Conservation (phyloP, 2,113 vertebrate species). For the Rhineura floridana region DNA sequence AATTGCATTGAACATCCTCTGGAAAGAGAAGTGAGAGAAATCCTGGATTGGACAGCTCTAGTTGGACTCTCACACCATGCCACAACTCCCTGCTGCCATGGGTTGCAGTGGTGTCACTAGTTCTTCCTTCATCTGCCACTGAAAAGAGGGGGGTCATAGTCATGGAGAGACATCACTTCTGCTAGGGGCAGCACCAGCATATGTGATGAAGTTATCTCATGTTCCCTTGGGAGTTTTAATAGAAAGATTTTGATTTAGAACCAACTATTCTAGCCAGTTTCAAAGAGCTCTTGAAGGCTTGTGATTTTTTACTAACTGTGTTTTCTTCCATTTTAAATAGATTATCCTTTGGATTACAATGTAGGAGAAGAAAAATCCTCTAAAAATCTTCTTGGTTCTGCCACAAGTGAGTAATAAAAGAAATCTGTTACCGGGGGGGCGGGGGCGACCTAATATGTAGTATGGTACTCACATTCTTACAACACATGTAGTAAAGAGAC, state of each 20-base stretch:
- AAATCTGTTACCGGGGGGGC: neutral
- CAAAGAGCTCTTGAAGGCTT: neutral
- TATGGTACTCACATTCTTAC: neutral
- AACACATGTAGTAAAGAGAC: neutral
- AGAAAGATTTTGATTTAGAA: neutral
- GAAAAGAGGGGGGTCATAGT: too few relatives aligned
- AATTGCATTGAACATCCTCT: neutral
- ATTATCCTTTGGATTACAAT: constrained; percentile 91
- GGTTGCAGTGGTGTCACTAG: neutral
- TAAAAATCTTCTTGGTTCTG: constrained; percentile 95
- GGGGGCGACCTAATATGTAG: neutral
- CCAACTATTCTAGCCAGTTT: neutral
- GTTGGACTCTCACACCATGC: neutral
- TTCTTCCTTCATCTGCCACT: too few relatives aligned
- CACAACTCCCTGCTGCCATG: neutral
- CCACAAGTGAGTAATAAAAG: constrained; percentile 87
- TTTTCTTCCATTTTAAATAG: constrained; percentile 69
- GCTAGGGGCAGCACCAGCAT: neutral
- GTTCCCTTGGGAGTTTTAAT: neutral
- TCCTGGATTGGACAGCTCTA: neutral
- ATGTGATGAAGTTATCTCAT: neutral
- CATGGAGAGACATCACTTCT: too few relatives aligned
- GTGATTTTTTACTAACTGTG: neutral
- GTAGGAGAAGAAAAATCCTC: constrained; percentile 91
- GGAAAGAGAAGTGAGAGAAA: neutral